Base-by-base conservation (phyloP, 2,888 invertebrate species). In the Anticlea derivata region DNA sequence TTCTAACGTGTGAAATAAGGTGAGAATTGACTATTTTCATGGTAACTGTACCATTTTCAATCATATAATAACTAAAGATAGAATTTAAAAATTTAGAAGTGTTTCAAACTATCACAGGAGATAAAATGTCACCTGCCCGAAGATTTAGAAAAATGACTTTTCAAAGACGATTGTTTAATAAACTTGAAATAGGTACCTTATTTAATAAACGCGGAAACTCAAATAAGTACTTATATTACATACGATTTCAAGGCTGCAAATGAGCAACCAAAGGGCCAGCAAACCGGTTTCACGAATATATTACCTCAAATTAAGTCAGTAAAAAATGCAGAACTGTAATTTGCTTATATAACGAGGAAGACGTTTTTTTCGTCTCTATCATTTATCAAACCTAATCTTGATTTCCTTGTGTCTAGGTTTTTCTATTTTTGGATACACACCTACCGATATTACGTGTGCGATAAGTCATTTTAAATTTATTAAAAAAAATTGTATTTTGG, bases 241-340 rank as follows among this genome's bases (percentile, higher is more conserved):
- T 6, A 51, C 46, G 37, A 34, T 53, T 58, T 61, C 69, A 73
- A 74, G 65, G 70, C 51, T 67, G 54, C 41, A 23, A 46, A 34
- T 49, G 53, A 60, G 34, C 58, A 60, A 48, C 50, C 65, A 65
- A 73, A 71, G 75, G 73, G 73, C 68, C 58, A 50, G 41, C 5
- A 40, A 66, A 70, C 68, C 50, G 55, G 71, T 68, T 57, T 29
- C 12, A 11, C 29, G 51, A 48, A 46, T 58, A 54, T 37, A 46
- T 52, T 46, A 57, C 39, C 7, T 27, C 20, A 34, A 39, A 50
- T 22, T 12, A 37, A 50, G 39, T 43, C 47, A 46, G 35, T 48
- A 57, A 61, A 60, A 60, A 45, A 48, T 45, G 37, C 48, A 44
- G 34, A 48, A 48, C 33, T 41, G 24, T 51, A 44, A 48, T 48